Evolutionary conservation across 2,113 vertebrate genomes (phyloP).

Genomic region (Barbus barbus): DNA sequence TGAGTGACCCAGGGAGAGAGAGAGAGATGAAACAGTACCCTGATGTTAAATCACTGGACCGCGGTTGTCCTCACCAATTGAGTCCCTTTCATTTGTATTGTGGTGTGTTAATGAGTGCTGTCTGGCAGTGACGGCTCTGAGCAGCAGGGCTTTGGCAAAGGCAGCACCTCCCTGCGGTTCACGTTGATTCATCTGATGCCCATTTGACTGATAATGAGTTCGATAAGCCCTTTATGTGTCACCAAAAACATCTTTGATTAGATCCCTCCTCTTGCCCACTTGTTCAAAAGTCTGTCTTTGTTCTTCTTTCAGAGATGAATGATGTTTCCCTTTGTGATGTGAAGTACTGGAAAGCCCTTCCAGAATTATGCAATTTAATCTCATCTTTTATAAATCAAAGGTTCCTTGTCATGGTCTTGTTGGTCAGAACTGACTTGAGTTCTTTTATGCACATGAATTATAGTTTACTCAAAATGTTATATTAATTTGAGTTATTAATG

Average conservation of each 20-base stretch:
- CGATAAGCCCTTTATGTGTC: conserved; percentile 29
- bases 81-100: conserved; percentile 53
- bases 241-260: conserved; percentile 36
- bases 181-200: conserved; percentile 34
- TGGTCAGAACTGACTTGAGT: background rate
- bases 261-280: conserved; percentile 20
- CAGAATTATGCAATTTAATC: conserved; percentile 20
- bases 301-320: conserved; percentile 30
- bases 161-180: too few species aligned
- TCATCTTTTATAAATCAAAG: background rate
- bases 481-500: too few species aligned
- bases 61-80: conserved; percentile 51
- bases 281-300: conserved; percentile 39
- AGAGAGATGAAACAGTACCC: background rate
- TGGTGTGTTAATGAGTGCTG: conserved; percentile 62
- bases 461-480: background rate
- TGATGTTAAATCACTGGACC: conserved; percentile 46
- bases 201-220: conserved; percentile 36
- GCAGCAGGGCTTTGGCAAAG: conserved; percentile 38
- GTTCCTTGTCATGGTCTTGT: background rate
- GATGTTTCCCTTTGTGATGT: conserved; percentile 21
- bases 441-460: background rate
- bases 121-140: conserved; percentile 49
- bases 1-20: background rate
- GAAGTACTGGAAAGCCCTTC: conserved; percentile 2